These are phyloP conservation scores for Anarhynchus alexandrinus DNA, from an alignment of 2,113 vertebrate genomes.

Conservation along the genomic window DNA sequence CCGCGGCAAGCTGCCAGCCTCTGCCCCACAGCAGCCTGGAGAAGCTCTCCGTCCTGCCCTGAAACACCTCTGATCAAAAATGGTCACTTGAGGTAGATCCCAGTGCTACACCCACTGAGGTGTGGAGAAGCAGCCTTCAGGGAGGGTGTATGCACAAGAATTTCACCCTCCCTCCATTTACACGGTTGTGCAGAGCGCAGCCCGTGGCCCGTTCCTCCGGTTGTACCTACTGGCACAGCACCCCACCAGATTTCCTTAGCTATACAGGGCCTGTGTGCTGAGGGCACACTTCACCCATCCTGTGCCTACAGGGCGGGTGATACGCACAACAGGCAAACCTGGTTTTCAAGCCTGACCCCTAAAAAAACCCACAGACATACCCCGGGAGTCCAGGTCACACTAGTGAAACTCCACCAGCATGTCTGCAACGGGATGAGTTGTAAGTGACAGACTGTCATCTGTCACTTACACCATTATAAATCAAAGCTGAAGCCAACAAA, in stretches of 20 bases:
- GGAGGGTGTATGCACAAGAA: accelerated
- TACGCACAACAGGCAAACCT: background rate
- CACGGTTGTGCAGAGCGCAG: accelerated
- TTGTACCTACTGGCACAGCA: background rate
- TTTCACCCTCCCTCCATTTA: background rate
- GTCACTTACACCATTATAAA: background rate
- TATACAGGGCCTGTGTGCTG: accelerated
- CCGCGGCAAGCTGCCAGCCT: accelerated
- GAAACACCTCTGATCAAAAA: background rate
- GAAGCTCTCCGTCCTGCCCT: too few relatives aligned
- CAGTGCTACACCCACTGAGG: background rate
- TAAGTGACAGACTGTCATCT: too few relatives aligned
- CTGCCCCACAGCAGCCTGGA: accelerated
- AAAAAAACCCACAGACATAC: background rate
- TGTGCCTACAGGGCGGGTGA: background rate
- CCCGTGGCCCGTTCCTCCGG: accelerated
- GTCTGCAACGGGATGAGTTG: background rate
- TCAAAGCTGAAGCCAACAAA: background rate
- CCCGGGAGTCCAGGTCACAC: background rate
- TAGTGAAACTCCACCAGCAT: background rate
- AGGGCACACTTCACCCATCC: background rate
- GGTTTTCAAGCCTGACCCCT: background rate
- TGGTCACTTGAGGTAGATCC: background rate
- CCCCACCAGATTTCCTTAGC: accelerated
- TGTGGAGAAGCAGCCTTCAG: background rate